Percentiles rank a stretch among this genome's conserved stretches.
Evolutionary conservation across 2,113 vertebrate genomes (phyloP).

Genomic region (Scortum barcoo): DNA sequence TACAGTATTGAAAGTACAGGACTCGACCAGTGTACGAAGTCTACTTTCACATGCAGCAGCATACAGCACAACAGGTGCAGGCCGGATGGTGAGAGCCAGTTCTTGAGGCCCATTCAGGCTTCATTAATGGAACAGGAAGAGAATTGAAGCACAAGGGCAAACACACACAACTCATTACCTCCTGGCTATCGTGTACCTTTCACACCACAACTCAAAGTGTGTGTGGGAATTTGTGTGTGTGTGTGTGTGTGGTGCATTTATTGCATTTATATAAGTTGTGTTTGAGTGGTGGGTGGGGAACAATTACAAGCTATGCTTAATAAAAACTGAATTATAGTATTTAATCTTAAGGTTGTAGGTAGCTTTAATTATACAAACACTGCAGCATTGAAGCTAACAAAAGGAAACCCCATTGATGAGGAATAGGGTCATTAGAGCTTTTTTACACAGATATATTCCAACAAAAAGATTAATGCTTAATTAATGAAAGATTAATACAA

Average conservation of each 20-base stretch:
- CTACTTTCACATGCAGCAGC: constrained; percentile 32
- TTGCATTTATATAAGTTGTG: constrained; percentile 61
- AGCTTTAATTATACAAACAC: constrained; percentile 2
- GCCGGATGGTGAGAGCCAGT: constrained; percentile 40
- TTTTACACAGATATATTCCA: neutral
- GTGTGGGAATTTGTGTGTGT: constrained; percentile 47
- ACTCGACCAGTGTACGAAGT: neutral
- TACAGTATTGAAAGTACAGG: neutral
- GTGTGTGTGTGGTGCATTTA: constrained; percentile 53
- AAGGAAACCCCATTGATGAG: neutral
- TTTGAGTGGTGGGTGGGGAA: constrained; percentile 42
- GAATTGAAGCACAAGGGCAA: constrained; percentile 70
- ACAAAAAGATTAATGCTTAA: neutral
- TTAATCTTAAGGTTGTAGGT: constrained; percentile 15
- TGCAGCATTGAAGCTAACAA: neutral
- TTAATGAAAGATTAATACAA: too few species aligned
- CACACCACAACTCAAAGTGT: constrained; percentile 77
- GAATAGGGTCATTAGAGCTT: neutral
- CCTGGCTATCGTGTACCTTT: constrained; percentile 75
- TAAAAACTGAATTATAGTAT: constrained; percentile 22
- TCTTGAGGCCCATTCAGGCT: constrained; percentile 65
- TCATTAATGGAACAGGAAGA: constrained; percentile 79
- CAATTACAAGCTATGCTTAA: constrained; percentile 43
- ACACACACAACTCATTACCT: constrained; percentile 79
- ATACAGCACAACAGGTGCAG: constrained; percentile 35